Base-by-base conservation (phyloP, 1,140 invertebrate genomes). In the Papilio polyxenes region DNA sequence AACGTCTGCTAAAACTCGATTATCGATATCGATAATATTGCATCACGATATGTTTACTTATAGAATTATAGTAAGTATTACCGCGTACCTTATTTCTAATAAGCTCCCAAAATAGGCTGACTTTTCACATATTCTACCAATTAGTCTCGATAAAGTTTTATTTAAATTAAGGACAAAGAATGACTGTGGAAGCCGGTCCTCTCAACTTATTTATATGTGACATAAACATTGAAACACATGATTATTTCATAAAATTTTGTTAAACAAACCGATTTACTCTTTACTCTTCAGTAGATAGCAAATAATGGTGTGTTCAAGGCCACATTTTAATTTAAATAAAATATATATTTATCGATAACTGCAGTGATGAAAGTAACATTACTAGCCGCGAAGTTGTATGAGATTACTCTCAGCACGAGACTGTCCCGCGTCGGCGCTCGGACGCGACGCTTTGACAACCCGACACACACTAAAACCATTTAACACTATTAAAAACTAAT, bases 391-490 rank as follows among this genome's bases (percentile, higher is more conserved):
- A 89, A 91, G 87, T 94, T 87, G 90, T 79, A 87, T 89, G 85
- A 93, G 93, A 94, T 94, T 94, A 88, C 93, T 94, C 93, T 93
- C 93, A 94, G 93, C 93, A 94, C 92, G 93, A 94, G 89, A 94
- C 91, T 92, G 92, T 92, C 92, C 92, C 87, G 89, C 89, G 91
- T 92, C 90, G 91, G 92, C 92, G 92, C 89, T 94, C 91, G 91
- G 91, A 90, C 91, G 92, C 93, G 92, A 93, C 92, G 93, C 93
- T 94, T 93, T 93, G 92, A 94, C 93, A 94, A 91, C 92, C 91
- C 93, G 92, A 92, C 91, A 85, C 87, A 84, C 82, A 89, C 87
- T 81, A 89, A 85, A 85, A 89, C 77, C 78, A 81, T 86, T 83
- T 80, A 69, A 75, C 37, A 75, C 78, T 80, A 82, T 75, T 84